Percentiles rank a stretch among this genome's conserved stretches.
Evolutionary conservation across 64 coral and sea anemone species (phyloP).

Genomic region (Acropora tenuis): DNA sequence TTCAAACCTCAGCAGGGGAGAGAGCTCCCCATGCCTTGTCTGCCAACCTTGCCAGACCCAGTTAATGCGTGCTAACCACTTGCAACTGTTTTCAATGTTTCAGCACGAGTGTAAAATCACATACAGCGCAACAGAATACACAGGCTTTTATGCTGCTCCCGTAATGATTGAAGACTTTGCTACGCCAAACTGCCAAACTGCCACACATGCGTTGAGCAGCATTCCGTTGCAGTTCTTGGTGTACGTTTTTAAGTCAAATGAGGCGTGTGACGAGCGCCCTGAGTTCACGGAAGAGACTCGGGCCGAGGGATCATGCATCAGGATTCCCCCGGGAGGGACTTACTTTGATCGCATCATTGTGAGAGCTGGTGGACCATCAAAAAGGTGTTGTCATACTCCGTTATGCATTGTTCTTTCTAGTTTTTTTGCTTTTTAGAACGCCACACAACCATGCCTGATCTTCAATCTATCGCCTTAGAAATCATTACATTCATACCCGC

Average conservation of each 20-base stretch:
- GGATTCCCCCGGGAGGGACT: slow-evolving; percentile 52
- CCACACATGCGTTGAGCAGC: slow-evolving; percentile 59
- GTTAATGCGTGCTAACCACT: not conserved
- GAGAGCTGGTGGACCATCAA: slow-evolving; percentile 29
- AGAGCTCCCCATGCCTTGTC: too few species aligned
- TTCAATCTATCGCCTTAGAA: too few species aligned
- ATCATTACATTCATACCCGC: too few species aligned
- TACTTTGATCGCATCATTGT: slow-evolving; percentile 62
- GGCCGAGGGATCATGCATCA: slow-evolving; percentile 75
- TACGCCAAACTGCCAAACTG: slow-evolving; percentile 9
- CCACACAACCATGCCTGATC: too few species aligned
- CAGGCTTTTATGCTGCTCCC: slow-evolving; percentile 69
- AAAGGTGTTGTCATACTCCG: slow-evolving; percentile 7
- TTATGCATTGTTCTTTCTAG: not conserved
- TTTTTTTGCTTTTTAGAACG: too few species aligned
- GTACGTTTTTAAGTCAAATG: slow-evolving; percentile 57
- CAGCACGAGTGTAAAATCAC: slow-evolving; percentile 78
- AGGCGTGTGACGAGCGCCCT: slow-evolving; percentile 61
- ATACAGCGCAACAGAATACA: slow-evolving; percentile 46
- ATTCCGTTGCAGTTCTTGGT: slow-evolving; percentile 83
- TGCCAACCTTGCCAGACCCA: not conserved
- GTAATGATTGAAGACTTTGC: slow-evolving; percentile 84
- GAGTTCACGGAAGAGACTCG: slow-evolving; percentile 71
- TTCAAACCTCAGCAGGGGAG: too few species aligned
- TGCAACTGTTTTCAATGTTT: not conserved